Percentiles rank a stretch among this genome's conserved stretches.
phyloP scores from a whole-genome alignment of 2,888 invertebrate species.

The Nomada lathburiana region DNA sequence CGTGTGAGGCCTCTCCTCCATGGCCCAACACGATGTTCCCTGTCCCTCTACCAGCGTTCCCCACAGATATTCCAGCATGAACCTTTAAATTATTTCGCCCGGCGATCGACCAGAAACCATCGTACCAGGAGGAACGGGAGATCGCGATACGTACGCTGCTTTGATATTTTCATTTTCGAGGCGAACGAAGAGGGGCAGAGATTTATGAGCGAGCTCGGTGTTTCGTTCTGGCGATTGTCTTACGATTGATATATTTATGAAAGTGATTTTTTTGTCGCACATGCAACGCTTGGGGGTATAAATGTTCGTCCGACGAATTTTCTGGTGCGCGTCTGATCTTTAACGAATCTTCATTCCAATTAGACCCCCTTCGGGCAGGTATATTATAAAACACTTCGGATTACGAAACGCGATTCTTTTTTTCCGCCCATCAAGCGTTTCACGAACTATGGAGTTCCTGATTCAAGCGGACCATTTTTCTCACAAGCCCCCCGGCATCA shows the following conservation, averaged over 20 bases:
- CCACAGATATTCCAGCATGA: conserved; percentile 37
- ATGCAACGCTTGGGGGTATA: no score
- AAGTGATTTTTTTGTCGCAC: no score
- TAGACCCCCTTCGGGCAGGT: no score
- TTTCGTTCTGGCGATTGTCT: no score
- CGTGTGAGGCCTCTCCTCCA: conserved; percentile 74
- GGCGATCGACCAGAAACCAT: conserved; percentile 24
- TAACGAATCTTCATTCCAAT: no score
- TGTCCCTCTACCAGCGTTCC: conserved; percentile 27
- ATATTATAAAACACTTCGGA: no score
- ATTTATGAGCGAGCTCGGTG: not conserved
- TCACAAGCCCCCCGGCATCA: not conserved
- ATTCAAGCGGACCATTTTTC: not conserved
- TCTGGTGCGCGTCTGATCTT: no score
- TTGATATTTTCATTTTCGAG: conserved; percentile 31
- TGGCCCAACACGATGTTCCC: conserved; percentile 61
- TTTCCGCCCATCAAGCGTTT: not conserved
- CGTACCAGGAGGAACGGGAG: not conserved
- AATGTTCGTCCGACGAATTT: no score
- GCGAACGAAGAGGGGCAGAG: not conserved
- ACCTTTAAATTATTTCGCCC: conserved; percentile 58
- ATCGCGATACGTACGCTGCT: not conserved
- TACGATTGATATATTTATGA: no score
- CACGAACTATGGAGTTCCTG: not conserved
- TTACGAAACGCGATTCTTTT: not conserved